These are phyloP conservation scores for Drosophila lowei DNA, from an alignment of 1,140 invertebrate genomes.

Conservation along the genomic window DNA sequence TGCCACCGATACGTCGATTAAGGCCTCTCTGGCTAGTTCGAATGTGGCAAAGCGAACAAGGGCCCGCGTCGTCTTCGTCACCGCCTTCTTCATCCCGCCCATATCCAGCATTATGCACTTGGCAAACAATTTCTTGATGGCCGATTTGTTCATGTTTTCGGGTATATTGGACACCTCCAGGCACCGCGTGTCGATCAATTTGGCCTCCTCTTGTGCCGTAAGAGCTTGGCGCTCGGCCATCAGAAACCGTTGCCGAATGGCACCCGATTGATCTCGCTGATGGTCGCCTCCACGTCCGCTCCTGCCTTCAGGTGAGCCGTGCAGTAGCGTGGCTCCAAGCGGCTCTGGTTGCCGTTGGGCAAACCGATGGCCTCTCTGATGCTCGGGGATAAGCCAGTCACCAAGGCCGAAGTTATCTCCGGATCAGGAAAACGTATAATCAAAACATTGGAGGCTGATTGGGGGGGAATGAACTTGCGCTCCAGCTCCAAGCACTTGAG, in stretches of 20 bases:
- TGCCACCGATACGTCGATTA: constrained; percentile 84
- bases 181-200: constrained; percentile 87
- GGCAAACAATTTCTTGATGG: constrained; percentile 86
- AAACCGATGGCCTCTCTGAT: constrained; percentile 75
- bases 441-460: constrained; percentile 83
- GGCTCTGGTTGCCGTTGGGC: constrained; percentile 83
- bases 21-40: constrained; percentile 86
- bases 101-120: constrained; percentile 86
- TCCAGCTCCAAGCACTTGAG: constrained; percentile 85
- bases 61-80: constrained; percentile 85
- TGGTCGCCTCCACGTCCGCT: constrained; percentile 85
- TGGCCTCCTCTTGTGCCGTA: constrained; percentile 65
- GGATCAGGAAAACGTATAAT: constrained; percentile 86
- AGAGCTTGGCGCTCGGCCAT: constrained; percentile 85
- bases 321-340: constrained; percentile 86
- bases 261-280: constrained; percentile 85
- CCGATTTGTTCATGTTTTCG: constrained; percentile 86
- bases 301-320: constrained; percentile 86
- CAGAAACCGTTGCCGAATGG: constrained; percentile 86
- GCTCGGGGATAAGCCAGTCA: constrained; percentile 84
- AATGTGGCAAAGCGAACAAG: constrained; percentile 86
- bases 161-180: constrained; percentile 88
- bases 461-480: constrained; percentile 84
- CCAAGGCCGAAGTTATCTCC: constrained; percentile 85
- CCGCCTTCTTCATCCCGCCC: constrained; percentile 87